Conservation (phyloP, 2,888 invertebrate genomes). For the Tyria jacobaeae region DNA sequence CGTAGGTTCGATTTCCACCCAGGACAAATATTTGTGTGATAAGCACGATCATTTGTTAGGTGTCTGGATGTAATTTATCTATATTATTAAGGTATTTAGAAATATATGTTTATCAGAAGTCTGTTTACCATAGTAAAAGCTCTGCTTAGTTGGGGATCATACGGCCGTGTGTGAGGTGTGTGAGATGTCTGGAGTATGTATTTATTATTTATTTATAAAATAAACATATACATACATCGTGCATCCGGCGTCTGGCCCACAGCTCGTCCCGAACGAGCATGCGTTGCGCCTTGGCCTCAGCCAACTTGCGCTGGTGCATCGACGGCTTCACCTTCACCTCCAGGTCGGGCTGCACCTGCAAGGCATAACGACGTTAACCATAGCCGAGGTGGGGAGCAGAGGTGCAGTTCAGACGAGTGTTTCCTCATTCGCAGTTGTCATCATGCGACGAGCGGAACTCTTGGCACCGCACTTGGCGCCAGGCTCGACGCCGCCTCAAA, state of each 20-base stretch:
- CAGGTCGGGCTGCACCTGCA: constrained; percentile 92
- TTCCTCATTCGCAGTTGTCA: constrained; percentile 76
- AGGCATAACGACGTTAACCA: not conserved
- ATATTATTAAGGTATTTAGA: too few species aligned
- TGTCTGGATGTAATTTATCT: too few species aligned
- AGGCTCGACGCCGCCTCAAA: constrained; percentile 84
- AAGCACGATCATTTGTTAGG: too few species aligned
- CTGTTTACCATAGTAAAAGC: too few species aligned
- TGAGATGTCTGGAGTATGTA: too few species aligned
- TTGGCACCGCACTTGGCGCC: constrained; percentile 66
- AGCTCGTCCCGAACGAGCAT: constrained; percentile 89
- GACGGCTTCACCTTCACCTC: constrained; percentile 98
- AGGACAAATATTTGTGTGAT: too few species aligned
- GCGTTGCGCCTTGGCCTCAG: constrained; percentile 94
- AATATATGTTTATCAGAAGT: too few species aligned
- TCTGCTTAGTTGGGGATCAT: too few species aligned
- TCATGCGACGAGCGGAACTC: constrained; percentile 79
- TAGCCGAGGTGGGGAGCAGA: not conserved
- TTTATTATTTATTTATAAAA: too few species aligned
- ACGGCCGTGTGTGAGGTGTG: too few species aligned
- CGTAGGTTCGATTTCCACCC: too few species aligned
- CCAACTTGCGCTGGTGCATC: constrained; percentile 92
- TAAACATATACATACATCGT: constrained; percentile 81
- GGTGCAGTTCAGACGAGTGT: not conserved
- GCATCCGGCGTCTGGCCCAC: constrained; percentile 89